A percentile compares a stretch with the other conserved stretches of the same genome.
Conservation (phyloP, 2,797 vertebrate species). For the Leucoraja ocellata region DNA sequence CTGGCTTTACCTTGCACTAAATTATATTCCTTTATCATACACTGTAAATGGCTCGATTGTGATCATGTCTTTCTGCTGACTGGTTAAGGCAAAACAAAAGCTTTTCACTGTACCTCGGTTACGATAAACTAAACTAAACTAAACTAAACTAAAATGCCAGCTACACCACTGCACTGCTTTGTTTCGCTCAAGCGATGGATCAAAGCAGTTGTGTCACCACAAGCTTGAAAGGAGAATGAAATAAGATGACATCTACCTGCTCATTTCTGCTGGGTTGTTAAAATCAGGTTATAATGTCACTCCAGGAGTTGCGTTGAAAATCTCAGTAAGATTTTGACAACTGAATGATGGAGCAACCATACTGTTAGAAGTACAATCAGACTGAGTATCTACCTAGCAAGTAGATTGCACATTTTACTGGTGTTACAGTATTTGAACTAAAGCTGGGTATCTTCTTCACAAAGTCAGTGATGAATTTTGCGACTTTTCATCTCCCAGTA, state of each 20-base stretch:
- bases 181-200: too few relatives aligned
- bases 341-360: neutral
- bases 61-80: too few relatives aligned
- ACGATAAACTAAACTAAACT: too few relatives aligned
- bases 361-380: neutral
- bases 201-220: neutral
- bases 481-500: neutral
- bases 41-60: too few relatives aligned
- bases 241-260: too few relatives aligned
- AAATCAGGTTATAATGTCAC: neutral
- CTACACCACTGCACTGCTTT: too few relatives aligned
- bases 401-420: neutral
- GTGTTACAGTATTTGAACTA: neutral
- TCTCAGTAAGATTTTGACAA: neutral
- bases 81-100: too few relatives aligned
- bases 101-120: too few relatives aligned
- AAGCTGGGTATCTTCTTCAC: neutral
- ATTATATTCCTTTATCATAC: too few relatives aligned
- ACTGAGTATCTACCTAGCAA: neutral
- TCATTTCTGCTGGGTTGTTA: neutral
- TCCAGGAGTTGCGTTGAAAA: neutral
- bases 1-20: too few relatives aligned
- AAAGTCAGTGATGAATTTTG: neutral
- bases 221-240: neutral
- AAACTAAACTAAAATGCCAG: too few relatives aligned